phyloP scores from a whole-genome alignment of 2,113 vertebrate genomes.

The Xiphophorus hellerii region DNA sequence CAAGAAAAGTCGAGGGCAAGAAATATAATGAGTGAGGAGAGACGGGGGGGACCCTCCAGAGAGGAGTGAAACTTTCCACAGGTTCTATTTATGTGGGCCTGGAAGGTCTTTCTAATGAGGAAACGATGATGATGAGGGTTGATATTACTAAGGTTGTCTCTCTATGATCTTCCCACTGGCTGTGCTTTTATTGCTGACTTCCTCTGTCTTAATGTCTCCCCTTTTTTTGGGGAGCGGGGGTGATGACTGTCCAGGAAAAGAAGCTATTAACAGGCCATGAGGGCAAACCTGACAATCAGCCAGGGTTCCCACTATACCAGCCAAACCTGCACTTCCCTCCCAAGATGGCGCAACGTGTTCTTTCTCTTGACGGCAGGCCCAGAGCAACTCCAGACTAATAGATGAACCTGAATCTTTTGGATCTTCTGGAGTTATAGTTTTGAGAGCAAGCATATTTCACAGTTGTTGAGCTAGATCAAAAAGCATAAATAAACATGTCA shows the following conservation, averaged over 20 bases:
- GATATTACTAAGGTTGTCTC: slow-evolving; percentile 44
- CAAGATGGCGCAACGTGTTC: slow-evolving; percentile 61
- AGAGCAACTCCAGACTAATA: slow-evolving; percentile 63
- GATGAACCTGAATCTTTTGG: slow-evolving; percentile 45
- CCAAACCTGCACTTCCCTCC: slow-evolving; percentile 14
- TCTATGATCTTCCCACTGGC: slow-evolving; percentile 24
- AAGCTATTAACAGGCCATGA: slow-evolving; percentile 47
- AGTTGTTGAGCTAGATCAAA: slow-evolving; percentile 16
- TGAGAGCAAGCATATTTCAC: slow-evolving; percentile 40
- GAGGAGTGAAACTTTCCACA: slow-evolving; percentile 77
- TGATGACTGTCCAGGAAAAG: slow-evolving; percentile 56
- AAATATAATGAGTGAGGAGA: slow-evolving; percentile 69
- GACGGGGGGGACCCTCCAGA: slow-evolving; percentile 72
- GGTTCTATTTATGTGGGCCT: slow-evolving; percentile 72
- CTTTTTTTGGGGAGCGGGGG: slow-evolving; percentile 23
- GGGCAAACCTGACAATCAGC: slow-evolving; percentile 51
- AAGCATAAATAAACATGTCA: slow-evolving; percentile 26
- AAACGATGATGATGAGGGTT: slow-evolving; percentile 56
- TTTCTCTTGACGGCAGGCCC: slow-evolving; percentile 44
- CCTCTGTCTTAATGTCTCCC: slow-evolving; percentile 8
- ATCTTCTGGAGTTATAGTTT: slow-evolving; percentile 22
- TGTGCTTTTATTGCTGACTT: slow-evolving; percentile 2
- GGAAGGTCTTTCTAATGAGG: slow-evolving; percentile 57
- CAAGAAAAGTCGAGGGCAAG: slow-evolving; percentile 62
- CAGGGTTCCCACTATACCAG: slow-evolving; percentile 54